phyloP scores from a whole-genome alignment of 2,797 vertebrate species.

The Mormyrops attenuatus region DNA sequence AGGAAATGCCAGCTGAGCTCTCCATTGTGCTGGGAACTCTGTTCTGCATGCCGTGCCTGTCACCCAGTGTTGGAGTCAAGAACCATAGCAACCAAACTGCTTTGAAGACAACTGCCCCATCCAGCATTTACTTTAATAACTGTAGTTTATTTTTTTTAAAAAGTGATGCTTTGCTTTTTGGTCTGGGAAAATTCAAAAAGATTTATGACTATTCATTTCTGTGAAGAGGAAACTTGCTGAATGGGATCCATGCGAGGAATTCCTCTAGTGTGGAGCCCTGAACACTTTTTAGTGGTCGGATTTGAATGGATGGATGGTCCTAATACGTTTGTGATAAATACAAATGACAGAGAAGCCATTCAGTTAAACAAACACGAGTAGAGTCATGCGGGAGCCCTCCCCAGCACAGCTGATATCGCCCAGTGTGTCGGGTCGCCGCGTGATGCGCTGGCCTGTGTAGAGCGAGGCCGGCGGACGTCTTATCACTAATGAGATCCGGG shows the following conservation, averaged over 20 bases:
- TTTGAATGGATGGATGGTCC: neutral
- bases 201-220: slow-evolving; percentile 15
- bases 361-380: neutral
- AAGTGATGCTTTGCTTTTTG: neutral
- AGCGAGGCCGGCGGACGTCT: neutral
- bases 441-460: neutral
- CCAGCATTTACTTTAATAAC: neutral
- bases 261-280: neutral
- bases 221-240: neutral
- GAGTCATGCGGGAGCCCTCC: neutral
- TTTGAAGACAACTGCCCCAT: neutral
- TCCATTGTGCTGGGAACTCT: neutral
- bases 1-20: neutral
- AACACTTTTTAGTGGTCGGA: neutral
- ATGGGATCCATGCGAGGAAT: neutral
- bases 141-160: neutral
- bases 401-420: neutral
- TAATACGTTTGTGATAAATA: neutral
- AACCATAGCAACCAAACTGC: neutral
- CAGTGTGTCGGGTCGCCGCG: neutral
- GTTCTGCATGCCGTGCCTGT: neutral
- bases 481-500: slow-evolving; percentile 52
- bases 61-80: neutral
- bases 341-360: neutral
- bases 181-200: neutral